Evolutionary conservation across 2,888 invertebrate genomes (phyloP), one percentile per base, ranked within the genome.

Genomic region (Arctia plantaginis): DNA sequence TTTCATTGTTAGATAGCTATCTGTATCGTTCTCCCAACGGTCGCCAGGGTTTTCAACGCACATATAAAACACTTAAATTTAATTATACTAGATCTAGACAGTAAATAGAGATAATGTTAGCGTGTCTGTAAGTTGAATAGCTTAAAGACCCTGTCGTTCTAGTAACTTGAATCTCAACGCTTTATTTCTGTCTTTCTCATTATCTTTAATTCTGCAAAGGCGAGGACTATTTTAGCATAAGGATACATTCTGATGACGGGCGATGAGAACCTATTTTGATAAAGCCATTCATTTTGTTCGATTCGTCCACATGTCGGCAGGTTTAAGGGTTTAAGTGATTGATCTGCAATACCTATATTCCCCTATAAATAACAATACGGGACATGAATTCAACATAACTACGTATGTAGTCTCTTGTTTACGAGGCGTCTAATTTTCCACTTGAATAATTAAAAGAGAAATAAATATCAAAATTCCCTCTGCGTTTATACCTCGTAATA

Each of bases 1-100:
- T 62, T 27, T 44, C 41, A 70, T 44, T 62, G 44, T 69, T 69
- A 69, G 59, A 69, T 33, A 18, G 35, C 55, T 59, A 39, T 59
- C 23, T 18, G 39, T 59, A 69, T 69, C 59, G 69, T 59, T 39
- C 35, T 20, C 59, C 39, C 39, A 69, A 39, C 55, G 55, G 39
- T 39, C 55, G n/a, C 27, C 15, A 18, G 35, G 18, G 51, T 39
- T 13, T 18, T 27, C 27, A 55, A n/a, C 12, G 18, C 18, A 35
- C 18, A 55, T n/a, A 39, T 35, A 59, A 39, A 69, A 27, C 55
- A 12, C 39, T 59, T 39, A 69, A 23, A 27, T 39, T 39, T 55
- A 55, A 27, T 69, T 39, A 39, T 10, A 33, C 20, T 23, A 44
- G 41, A 44, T 41, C 30, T 13, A 62, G 10, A 23, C 6, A 67